These are phyloP conservation scores for Tachystola acroxantha DNA, from an alignment of 2,888 invertebrate species.

Conservation along the genomic window DNA sequence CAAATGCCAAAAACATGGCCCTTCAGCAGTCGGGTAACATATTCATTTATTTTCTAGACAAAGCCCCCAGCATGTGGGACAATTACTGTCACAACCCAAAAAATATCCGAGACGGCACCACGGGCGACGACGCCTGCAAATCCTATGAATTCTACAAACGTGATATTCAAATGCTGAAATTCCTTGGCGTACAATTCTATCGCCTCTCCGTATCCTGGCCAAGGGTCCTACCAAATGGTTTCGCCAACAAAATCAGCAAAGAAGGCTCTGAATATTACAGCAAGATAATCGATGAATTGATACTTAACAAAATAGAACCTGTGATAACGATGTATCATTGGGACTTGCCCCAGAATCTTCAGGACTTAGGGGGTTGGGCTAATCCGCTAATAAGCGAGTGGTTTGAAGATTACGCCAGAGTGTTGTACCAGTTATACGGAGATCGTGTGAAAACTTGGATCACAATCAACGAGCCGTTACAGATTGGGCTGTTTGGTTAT, in stretches of 20 bases:
- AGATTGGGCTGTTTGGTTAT: constrained; percentile 61
- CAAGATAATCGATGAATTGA: constrained; percentile 77
- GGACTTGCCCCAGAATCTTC: constrained; percentile 75
- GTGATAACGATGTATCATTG: constrained; percentile 77
- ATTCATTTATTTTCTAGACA: constrained; percentile 67
- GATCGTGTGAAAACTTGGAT: constrained; percentile 77
- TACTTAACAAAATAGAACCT: constrained; percentile 79
- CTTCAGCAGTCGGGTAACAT: too few relatives aligned
- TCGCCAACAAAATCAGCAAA: constrained; percentile 69
- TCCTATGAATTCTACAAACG: constrained; percentile 79
- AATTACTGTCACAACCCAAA: constrained; percentile 65
- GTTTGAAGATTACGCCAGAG: constrained; percentile 70
- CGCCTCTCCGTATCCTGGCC: constrained; percentile 82
- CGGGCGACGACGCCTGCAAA: constrained; percentile 79
- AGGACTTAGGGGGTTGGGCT: constrained; percentile 77
- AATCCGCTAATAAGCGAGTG: constrained; percentile 62
- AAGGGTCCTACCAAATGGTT: constrained; percentile 79
- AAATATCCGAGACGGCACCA: constrained; percentile 68
- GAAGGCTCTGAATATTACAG: constrained; percentile 82
- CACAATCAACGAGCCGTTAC: constrained; percentile 79
- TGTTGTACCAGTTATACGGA: constrained; percentile 61
- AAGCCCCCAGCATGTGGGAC: constrained; percentile 81
- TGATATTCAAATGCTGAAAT: constrained; percentile 63
- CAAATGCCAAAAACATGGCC: too few relatives aligned
- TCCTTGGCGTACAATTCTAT: constrained; percentile 69